Conservation (phyloP, 2,113 vertebrate genomes). For the Pseudolaguvia tuberculata region DNA sequence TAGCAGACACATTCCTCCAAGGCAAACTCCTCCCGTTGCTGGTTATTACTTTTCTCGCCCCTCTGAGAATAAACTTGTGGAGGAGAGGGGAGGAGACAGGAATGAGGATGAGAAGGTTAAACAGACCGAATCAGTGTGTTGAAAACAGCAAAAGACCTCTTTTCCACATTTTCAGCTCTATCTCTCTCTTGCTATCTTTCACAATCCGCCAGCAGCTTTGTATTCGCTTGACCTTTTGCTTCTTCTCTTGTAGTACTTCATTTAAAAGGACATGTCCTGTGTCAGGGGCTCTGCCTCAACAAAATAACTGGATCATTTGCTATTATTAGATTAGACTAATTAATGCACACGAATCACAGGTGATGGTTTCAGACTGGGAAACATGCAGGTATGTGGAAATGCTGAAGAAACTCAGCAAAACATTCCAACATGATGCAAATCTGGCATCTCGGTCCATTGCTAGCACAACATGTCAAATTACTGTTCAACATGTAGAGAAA, state of each 20-base stretch:
- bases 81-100: not conserved
- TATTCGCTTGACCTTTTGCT: conserved; percentile 35
- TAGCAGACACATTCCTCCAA: conserved; percentile 25
- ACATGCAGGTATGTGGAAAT: conserved; percentile 7
- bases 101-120: not conserved
- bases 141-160: not conserved
- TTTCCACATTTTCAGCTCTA: not conserved
- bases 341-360: not conserved
- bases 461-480: not conserved
- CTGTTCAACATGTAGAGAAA: not conserved
- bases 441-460: not conserved
- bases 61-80: not conserved
- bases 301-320: not conserved
- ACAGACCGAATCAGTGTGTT: not conserved
- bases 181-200: not conserved
- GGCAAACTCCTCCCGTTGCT: conserved; percentile 29
- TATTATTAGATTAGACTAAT: not conserved
- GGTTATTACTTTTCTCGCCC: conserved; percentile 39
- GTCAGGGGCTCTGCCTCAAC: not conserved
- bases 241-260: not conserved
- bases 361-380: not conserved
- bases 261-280: not conserved
- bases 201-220: conserved; percentile 6
- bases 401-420: conserved; percentile 1
- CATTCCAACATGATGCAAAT: not conserved